These are phyloP conservation scores for Catonia carolina DNA, from an alignment of 2,888 invertebrate genomes.

Conservation along the genomic window DNA sequence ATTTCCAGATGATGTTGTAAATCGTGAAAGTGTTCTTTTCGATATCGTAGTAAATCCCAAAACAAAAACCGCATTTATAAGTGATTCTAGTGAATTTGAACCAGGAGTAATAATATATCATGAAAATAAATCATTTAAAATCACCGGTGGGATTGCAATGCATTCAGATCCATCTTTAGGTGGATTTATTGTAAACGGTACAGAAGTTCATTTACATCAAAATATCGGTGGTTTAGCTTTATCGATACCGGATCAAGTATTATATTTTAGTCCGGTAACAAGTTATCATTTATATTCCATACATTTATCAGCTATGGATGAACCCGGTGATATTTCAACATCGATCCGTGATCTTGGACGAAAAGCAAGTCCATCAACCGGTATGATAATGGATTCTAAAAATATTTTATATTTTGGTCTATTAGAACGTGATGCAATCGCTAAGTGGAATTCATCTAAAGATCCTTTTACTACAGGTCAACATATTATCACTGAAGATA, in stretches of 20 bases:
- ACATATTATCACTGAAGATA: conserved; percentile 59
- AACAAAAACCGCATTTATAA: conserved; percentile 64
- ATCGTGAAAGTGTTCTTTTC: conserved; percentile 56
- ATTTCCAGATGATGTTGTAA: conserved; percentile 44
- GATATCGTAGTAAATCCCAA: conserved; percentile 60
- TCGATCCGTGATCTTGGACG: conserved; percentile 54
- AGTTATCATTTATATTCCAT: conserved; percentile 61
- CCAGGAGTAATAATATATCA: conserved; percentile 66
- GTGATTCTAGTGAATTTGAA: conserved; percentile 59
- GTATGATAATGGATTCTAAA: conserved; percentile 66
- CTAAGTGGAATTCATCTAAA: conserved; percentile 59
- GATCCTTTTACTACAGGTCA: conserved; percentile 48
- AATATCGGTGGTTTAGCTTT: conserved; percentile 49
- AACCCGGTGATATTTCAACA: conserved; percentile 41
- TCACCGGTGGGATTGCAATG: conserved; percentile 59
- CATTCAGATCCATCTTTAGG: conserved; percentile 43
- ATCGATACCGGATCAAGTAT: conserved; percentile 39
- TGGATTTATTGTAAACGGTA: conserved; percentile 44
- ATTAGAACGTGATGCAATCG: conserved; percentile 59
- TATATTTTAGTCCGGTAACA: conserved; percentile 63
- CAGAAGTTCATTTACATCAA: conserved; percentile 46
- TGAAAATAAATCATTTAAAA: conserved; percentile 62
- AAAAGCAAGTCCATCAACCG: conserved; percentile 62
- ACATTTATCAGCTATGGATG: conserved; percentile 53
- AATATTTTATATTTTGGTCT: conserved; percentile 65